Evolutionary conservation across 2,888 invertebrate species (phyloP), one percentile per base, ranked within the genome.

Genomic region (Rhingia campestris): DNA sequence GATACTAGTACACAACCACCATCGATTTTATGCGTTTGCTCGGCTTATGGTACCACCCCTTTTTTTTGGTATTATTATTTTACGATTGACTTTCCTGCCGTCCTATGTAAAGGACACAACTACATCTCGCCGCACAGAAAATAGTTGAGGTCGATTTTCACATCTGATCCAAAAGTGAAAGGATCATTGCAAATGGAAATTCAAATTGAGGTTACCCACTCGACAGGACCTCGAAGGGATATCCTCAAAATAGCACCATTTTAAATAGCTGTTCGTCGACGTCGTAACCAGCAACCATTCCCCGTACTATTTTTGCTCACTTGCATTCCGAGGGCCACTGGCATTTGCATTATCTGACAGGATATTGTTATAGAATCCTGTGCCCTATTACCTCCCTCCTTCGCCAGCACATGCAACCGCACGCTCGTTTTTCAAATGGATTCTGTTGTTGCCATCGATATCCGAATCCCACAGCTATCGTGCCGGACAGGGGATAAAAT

Each of bases 151-250:
- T 80, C 49, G 51, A 64, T 43, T 54, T 58, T 64, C 37, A 69
- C 64, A 74, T 80, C 45, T 39, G 64, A 75, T 61, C 69, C 73
- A 74, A 58, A 79, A 74, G 63, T 79, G 69, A 70, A 70, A 56
- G 75, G 70, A 84, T 80, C 84, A 84, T 74, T 84, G 70, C 80
- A 80, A 84, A 75, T 80, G 70, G 66, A 56, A 80, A 80, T 80
- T 75, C 69, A 84, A 75, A 84, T 80, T 84, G 75, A 61, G 80
- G 84, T 84, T 84, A 80, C 84, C 74, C 74, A 80, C 69, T 74
- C 70, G 66, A 75, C 64, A 66, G 75, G 47, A 79, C 63, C 45
- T 69, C 43, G 69, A 64, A 63, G 67, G 63, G 72, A 58, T 69
- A 69, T 79, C 51, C 79, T 67, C 53, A 63, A 69, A 79, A 74